phyloP scores from a whole-genome alignment of 2,888 invertebrate species.

The Acanthococcus lagerstroemiae region DNA sequence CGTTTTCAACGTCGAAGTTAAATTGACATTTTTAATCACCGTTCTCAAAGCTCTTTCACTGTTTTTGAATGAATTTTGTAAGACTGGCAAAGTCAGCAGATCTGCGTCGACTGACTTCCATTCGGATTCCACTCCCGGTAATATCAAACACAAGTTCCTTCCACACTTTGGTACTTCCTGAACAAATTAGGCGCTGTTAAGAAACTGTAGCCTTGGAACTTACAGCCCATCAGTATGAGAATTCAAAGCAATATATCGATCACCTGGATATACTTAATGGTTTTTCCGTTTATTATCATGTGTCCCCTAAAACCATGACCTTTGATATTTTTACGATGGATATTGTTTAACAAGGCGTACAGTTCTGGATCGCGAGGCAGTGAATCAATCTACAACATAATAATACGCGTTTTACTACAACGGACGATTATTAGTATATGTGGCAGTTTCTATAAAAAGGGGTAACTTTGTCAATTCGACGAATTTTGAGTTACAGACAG shows the following conservation, averaged over 20 bases:
- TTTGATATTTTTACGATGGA: conserved; percentile 57
- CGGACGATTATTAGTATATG: too few species aligned
- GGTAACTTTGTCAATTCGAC: too few species aligned
- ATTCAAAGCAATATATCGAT: too few species aligned
- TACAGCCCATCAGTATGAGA: not conserved
- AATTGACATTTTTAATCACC: conserved; percentile 1
- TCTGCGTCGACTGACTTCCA: conserved; percentile 6
- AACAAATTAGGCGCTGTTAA: not conserved
- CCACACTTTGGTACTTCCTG: not conserved
- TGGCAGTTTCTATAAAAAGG: too few species aligned
- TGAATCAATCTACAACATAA: conserved; percentile 43
- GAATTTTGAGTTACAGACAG: too few species aligned
- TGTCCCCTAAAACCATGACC: conserved; percentile 77
- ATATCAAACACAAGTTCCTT: conserved; percentile 2
- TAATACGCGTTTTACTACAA: too few species aligned
- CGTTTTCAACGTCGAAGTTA: conserved; percentile 4
- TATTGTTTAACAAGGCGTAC: conserved; percentile 62
- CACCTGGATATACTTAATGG: conserved; percentile 54
- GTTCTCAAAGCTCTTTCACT: conserved; percentile 9
- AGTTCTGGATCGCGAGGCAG: conserved; percentile 59
- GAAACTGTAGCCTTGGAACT: not conserved
- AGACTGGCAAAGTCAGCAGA: conserved; percentile 7
- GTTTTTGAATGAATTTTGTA: conserved; percentile 9
- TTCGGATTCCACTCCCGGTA: conserved; percentile 16
- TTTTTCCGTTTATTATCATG: conserved; percentile 52